Evolutionary conservation across 30 jellyfish, hydroid and myxozoan genomes (phyloP), one percentile per base, ranked within the genome.

Genomic region (Cassiopea xamachana): DNA sequence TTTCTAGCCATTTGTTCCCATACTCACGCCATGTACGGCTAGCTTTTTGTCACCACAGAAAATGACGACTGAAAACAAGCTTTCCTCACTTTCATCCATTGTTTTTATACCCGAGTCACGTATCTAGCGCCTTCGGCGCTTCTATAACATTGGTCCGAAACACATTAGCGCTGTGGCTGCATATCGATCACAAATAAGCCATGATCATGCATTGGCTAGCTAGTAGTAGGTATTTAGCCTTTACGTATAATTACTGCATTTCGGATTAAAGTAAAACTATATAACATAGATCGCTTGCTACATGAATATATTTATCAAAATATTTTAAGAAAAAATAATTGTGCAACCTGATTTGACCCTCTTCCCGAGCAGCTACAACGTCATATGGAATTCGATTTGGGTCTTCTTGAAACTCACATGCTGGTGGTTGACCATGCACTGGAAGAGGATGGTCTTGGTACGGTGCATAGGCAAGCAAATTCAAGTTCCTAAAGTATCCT

Each of bases 361-460:
- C 92, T 39, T 84, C 78, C 79, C 92, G 69, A n/a, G 85, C 92
- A 70, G 92, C 92, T 74, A 84, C 71, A 49, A 73, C 80, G 69
- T 58, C 92, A 73, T 71, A 86, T 44, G 92, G 86, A 2, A 84
- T 71, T 46, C 92, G 80, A 55, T 84, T 86, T 84, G 62, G 62
- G 69, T 84, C 92, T 48, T 84, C 92, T 1, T 84, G 86, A 50
- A 84, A 73, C 18, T 70, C 62, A 60, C 48, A 70, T 58, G 92
- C 84, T 49, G 86, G 86, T 43, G n/a, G 86, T 60, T 79, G 88
- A 0, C 88, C 88, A 51, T 77, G 59, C 50, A 79, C 55, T 1
- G 86, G 81, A 44, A 72, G 92, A 39, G 86, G 92, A 43, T 84
- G 79, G 60, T 84, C 86, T 73, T 84, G 92, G 67, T 84, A 84